Evolutionary conservation across 1,140 invertebrate species (phyloP).

Genomic region (Apis cerana): DNA sequence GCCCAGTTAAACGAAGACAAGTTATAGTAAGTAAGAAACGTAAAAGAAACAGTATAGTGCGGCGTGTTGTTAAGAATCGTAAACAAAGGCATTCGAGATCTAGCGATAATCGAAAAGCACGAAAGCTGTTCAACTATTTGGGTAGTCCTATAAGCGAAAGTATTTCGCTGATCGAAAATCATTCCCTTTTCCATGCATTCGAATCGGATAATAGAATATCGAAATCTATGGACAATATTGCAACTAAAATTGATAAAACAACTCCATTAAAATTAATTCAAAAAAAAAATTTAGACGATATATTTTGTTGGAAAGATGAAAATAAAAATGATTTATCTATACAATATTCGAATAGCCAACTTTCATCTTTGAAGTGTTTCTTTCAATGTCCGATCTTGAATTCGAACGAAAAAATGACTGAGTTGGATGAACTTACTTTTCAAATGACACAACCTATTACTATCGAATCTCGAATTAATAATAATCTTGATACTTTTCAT

Average conservation of each 20-base stretch:
- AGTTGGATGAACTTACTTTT: background rate
- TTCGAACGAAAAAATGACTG: background rate
- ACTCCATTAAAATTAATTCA: conserved; percentile 38
- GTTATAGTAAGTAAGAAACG: conserved; percentile 56
- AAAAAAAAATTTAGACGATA: conserved; percentile 60
- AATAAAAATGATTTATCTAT: conserved; percentile 50
- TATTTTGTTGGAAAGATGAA: conserved; percentile 54
- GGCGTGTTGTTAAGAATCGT: conserved; percentile 51
- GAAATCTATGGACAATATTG: conserved; percentile 48
- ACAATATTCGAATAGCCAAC: background rate
- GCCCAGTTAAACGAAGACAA: conserved; percentile 56
- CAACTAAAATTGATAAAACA: background rate
- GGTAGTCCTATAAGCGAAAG: conserved; percentile 54
- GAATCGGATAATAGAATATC: conserved; percentile 14
- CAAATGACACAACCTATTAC: background rate
- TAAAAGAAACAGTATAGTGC: conserved; percentile 64
- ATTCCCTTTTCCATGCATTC: background rate
- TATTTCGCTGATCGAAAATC: conserved; percentile 28
- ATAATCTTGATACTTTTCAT: background rate
- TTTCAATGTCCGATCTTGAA: no score
- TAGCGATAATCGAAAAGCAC: background rate
- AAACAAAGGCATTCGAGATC: conserved; percentile 19
- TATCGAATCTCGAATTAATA: background rate
- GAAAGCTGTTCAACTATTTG: conserved; percentile 27
- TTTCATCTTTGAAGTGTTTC: background rate